Evolutionary conservation across 1,140 invertebrate species (phyloP), one percentile per base, ranked within the genome.

Genomic region (Diorhabda sublineata): DNA sequence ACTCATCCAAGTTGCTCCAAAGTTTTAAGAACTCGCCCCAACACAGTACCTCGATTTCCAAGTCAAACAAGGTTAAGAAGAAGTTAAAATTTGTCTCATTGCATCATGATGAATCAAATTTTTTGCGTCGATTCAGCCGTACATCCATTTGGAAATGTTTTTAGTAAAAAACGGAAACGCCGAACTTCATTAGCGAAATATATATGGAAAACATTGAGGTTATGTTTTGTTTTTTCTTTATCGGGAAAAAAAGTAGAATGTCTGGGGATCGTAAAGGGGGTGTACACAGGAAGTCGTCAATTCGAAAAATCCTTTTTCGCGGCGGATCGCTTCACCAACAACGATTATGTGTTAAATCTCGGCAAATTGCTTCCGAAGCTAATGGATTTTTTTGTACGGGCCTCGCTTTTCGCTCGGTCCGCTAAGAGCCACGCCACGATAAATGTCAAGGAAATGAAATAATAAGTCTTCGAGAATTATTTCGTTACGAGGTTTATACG

Each of bases 321-420:
- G 45, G 11, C 52, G 7, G 64, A 56, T 65, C 64, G 64, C 47
- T 65, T 65, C 56, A 65, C 64, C 11, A 8, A 8, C 47, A n/a
- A 47, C 56, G 52, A 8, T 62, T 65, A 65, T 56, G 64, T 65
- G 64, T 65, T 65, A 65, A 65, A 45, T 57, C 64, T 58, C 47
- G 47, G 47, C 64, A 45, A 65, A 65, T 65, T 65, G 64, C 64
- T 65, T 65, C 64, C 64, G 47, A 41, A 65, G 42, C 45, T 65
- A 65, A 65, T 65, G 64, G 64, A 65, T 47, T 63, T 65, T 65
- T 65, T 65, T 58, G 44, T 58, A 41, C n/a, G 47, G 6, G 47
- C 47, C 6, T 52, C 47, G 47, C 47, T 52, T n/a, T n/a, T 52
- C 47, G 47, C 47, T 26, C 26, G 26, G 26, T 52, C 47, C 47